A percentile compares a stretch with the other conserved stretches of the same genome.
Evolutionary conservation across 1,140 invertebrate species (phyloP).

Genomic region (Carposina sasakii): DNA sequence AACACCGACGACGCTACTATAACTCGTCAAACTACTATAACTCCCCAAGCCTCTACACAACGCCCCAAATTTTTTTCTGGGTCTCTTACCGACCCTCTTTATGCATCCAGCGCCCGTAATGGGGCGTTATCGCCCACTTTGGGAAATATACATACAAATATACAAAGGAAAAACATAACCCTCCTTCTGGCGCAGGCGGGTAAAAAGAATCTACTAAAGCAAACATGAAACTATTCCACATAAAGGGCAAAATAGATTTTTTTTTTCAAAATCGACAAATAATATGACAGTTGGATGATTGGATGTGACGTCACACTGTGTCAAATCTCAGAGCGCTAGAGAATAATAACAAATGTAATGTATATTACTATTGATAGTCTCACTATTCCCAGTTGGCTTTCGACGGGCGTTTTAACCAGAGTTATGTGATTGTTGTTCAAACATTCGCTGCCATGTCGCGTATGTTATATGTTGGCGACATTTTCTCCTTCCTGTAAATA

Average conservation of each 20-base stretch:
- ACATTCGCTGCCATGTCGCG: constrained; percentile 85
- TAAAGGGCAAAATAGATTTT: not conserved
- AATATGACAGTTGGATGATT: not conserved
- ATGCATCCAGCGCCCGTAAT: too few species aligned
- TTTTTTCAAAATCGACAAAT: not conserved
- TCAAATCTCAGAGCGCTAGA: not conserved
- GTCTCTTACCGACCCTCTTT: too few species aligned
- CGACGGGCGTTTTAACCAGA: constrained; percentile 10
- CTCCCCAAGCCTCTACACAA: too few species aligned
- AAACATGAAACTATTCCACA: too few species aligned
- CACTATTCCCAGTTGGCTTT: constrained; percentile 12
- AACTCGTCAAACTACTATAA: too few species aligned
- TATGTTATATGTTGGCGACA: constrained; percentile 80
- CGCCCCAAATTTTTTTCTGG: too few species aligned
- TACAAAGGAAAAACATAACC: too few species aligned
- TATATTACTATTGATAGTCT: constrained; percentile 12
- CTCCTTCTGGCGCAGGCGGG: too few species aligned
- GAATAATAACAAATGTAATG: constrained; percentile 1
- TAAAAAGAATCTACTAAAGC: too few species aligned
- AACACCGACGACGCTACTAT: too few species aligned
- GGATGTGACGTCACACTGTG: not conserved
- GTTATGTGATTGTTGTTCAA: constrained; percentile 74
- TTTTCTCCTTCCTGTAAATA: constrained; percentile 76
- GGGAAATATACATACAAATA: too few species aligned
- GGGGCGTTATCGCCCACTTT: too few species aligned